Evolutionary conservation across 2,113 vertebrate genomes (phyloP).

Genomic region (Hemichromis elongatus): DNA sequence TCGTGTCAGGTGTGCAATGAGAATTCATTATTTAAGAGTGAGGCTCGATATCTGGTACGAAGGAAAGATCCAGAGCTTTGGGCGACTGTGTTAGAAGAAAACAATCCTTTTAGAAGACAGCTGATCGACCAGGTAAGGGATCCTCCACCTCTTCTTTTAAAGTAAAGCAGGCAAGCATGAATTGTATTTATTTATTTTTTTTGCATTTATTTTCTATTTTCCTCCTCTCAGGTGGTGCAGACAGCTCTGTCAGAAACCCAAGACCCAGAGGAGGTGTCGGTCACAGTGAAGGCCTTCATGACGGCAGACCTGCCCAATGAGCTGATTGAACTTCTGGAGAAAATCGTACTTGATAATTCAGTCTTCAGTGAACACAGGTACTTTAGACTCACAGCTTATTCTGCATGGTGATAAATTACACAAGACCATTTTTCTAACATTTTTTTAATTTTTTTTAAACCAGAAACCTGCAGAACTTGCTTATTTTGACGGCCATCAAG

Average conservation of each 20-base stretch:
- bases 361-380: conserved; percentile 92
- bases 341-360: conserved; percentile 90
- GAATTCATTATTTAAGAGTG: conserved; percentile 90
- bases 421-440: background rate
- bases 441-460: background rate
- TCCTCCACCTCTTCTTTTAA: background rate
- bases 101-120: conserved; percentile 81
- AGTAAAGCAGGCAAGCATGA: accelerated
- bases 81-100: conserved; percentile 85
- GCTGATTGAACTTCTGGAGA: conserved; percentile 88
- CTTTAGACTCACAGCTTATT: background rate
- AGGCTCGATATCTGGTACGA: conserved; percentile 85
- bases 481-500: conserved; percentile 91
- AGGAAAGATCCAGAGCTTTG: conserved; percentile 91
- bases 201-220: background rate
- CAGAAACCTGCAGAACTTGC: conserved; percentile 92
- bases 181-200: background rate
- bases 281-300: conserved; percentile 92
- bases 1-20: conserved; percentile 86
- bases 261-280: conserved; percentile 89
- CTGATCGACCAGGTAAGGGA: conserved; percentile 85
- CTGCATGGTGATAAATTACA: background rate
- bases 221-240: conserved; percentile 82
- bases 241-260: conserved; percentile 89
- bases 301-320: conserved; percentile 89